Percentiles rank a stretch among this genome's conserved stretches.
These are phyloP conservation scores for Ochotona curzoniae DNA, from an alignment of 2,113 vertebrate genomes.

Conservation along the genomic window DNA sequence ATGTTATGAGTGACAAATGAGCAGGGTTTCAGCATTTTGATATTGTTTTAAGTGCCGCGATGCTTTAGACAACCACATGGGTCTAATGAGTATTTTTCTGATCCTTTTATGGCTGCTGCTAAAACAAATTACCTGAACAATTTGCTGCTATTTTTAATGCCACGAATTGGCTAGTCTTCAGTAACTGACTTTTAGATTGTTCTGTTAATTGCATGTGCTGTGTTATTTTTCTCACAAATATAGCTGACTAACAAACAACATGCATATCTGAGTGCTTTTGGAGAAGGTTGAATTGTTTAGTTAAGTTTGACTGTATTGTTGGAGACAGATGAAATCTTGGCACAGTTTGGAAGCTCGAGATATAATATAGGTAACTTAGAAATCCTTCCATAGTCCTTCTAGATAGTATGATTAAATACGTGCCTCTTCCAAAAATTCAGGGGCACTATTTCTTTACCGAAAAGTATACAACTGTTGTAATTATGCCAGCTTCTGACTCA, in stretches of 20 bases:
- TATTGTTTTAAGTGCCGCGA: background rate
- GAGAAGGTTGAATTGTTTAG: background rate
- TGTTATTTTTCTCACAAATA: constrained; percentile 25
- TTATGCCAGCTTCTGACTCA: background rate
- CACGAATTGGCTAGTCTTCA: background rate
- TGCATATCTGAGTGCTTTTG: background rate
- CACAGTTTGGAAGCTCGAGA: background rate
- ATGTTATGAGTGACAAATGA: constrained; percentile 48
- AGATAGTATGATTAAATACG: background rate
- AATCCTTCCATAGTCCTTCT: background rate
- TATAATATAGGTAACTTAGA: background rate
- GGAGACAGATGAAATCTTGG: background rate
- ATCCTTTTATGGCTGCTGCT: background rate
- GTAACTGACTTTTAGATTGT: background rate
- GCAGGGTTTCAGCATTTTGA: background rate
- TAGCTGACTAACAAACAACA: background rate
- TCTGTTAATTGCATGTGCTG: background rate
- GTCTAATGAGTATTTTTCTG: background rate
- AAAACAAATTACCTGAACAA: constrained; percentile 13
- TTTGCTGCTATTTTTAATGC: constrained; percentile 16
- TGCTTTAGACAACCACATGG: background rate
- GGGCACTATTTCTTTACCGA: background rate
- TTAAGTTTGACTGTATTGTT: background rate
- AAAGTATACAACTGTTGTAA: background rate
- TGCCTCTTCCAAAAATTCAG: background rate